Percentiles rank a stretch among this genome's conserved stretches.
These are phyloP conservation scores for Rhynchophorus ferrugineus DNA, from an alignment of 1,140 invertebrate species.

Conservation along the genomic window DNA sequence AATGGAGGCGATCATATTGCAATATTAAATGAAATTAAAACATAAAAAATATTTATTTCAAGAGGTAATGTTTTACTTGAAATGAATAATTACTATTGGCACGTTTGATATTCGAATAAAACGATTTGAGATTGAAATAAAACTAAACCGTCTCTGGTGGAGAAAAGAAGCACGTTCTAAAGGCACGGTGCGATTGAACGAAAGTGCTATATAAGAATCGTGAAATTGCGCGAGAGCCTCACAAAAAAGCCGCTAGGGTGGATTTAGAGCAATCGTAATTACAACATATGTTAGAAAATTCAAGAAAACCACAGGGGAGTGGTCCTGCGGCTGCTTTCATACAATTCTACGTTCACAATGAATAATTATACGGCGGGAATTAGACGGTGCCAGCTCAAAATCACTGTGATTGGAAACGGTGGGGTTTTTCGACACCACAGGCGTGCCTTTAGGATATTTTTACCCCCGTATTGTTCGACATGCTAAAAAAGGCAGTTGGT, in stretches of 20 bases:
- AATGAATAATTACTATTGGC: too few species aligned
- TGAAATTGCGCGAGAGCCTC: conserved; percentile 14
- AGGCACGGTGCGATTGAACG: too few species aligned
- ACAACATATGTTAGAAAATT: conserved; percentile 34
- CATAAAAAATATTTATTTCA: too few species aligned
- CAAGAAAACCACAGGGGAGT: conserved; percentile 34
- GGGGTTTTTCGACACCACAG: conserved; percentile 16
- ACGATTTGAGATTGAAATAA: too few species aligned
- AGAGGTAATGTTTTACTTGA: too few species aligned
- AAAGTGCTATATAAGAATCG: conserved; percentile 25
- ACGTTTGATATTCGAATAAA: too few species aligned
- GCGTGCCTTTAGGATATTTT: conserved; percentile 7
- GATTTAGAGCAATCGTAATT: conserved; percentile 29
- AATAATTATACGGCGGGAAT: conserved; percentile 29
- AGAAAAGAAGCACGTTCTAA: too few species aligned
- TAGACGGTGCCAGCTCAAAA: conserved; percentile 19
- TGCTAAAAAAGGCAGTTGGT: too few species aligned
- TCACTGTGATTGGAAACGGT: conserved; percentile 14
- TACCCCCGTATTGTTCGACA: too few species aligned
- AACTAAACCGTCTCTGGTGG: too few species aligned
- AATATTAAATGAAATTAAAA: too few species aligned
- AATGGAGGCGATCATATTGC: too few species aligned
- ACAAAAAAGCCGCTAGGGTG: conserved; percentile 31
- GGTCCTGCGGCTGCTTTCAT: conserved; percentile 27
- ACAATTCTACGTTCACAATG: conserved; percentile 26